Conservation (phyloP, 2,888 invertebrate species). For the Cryptocheilus praepositus region DNA sequence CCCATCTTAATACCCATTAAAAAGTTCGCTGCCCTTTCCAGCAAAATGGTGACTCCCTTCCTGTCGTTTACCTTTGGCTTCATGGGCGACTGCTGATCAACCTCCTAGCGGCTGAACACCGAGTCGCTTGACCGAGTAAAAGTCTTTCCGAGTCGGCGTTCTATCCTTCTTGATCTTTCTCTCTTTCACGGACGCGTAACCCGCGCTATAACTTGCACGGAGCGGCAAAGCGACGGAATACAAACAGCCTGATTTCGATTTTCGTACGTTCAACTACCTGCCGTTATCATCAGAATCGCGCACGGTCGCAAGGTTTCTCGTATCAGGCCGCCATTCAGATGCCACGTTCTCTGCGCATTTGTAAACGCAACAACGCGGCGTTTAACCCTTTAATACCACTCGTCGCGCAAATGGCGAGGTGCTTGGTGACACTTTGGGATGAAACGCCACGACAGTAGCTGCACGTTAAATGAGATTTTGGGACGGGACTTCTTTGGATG, state of each 20-base stretch:
- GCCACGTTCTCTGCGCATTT: neutral
- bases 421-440: too few species aligned
- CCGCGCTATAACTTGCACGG: constrained; percentile 15
- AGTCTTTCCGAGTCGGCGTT: constrained; percentile 30
- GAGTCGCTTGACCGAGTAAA: constrained; percentile 11
- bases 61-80: constrained; percentile 18
- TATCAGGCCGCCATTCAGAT: neutral
- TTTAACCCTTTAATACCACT: too few species aligned
- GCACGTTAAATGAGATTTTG: too few species aligned
- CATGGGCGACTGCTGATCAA: constrained; percentile 7
- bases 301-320: too few species aligned
- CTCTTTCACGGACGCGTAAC: constrained; percentile 1
- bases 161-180: constrained; percentile 10
- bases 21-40: constrained; percentile 28
- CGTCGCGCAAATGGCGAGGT: too few species aligned
- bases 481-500: too few species aligned
- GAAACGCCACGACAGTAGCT: too few species aligned
- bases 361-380: too few species aligned
- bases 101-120: too few species aligned
- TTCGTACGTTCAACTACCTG: constrained; percentile 24
- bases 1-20: constrained; percentile 31
- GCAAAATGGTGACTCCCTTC: constrained; percentile 44
- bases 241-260: constrained; percentile 30
- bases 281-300: constrained; percentile 16
- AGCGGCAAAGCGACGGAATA: constrained; percentile 30